Base-by-base conservation (phyloP, 2,113 vertebrate genomes). In the Ptyas mucosa region DNA sequence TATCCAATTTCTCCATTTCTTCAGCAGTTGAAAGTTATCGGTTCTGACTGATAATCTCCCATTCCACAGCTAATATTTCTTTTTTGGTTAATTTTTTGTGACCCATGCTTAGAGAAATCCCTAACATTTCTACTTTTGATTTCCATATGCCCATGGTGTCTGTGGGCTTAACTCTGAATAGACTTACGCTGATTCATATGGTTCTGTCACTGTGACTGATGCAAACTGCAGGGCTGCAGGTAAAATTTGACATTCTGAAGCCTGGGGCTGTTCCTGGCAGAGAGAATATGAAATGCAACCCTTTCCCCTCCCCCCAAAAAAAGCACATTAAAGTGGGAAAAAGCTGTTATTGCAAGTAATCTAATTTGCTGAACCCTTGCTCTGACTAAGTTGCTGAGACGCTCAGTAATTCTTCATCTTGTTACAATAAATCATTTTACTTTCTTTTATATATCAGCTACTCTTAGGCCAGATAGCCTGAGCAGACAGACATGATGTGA, bases 391-490 rank as follows among this genome's bases (percentile, higher is more conserved):
- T 99, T 99, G 98, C 98, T 98, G 98, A 98, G 98, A 98, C 98
- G 96, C 98, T 97, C 97, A 98, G 98, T 98, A 98, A 98, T 98
- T 98, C 97, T 98, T 98, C 99, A 98, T 98, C 98, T 98, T 99
- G 98, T 99, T 99, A 98, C 98, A 99, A 99, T 99, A 99, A 98
- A 99, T 99, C 99, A 99, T 99, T 99, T 99, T 99, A 98, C 98
- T 99, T 99, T 99, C 98, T 99, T 99, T 99, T 99, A 98, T 99
- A 99, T 99, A 99, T 99, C 99, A 99, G 99, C 99, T 99, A 99
- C 99, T 99, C 99, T 99, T 99, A 99, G 99, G 99, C 99, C 99
- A 99, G 99, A 99, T 99, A 99, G 99, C 98, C 99, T 99, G 99
- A 99, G 98, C 99, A 99, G 99, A 99, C 99, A 99, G 98, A 99